phyloP scores from a whole-genome alignment of 2,113 vertebrate species.

The Coptodon bakossiorum region DNA sequence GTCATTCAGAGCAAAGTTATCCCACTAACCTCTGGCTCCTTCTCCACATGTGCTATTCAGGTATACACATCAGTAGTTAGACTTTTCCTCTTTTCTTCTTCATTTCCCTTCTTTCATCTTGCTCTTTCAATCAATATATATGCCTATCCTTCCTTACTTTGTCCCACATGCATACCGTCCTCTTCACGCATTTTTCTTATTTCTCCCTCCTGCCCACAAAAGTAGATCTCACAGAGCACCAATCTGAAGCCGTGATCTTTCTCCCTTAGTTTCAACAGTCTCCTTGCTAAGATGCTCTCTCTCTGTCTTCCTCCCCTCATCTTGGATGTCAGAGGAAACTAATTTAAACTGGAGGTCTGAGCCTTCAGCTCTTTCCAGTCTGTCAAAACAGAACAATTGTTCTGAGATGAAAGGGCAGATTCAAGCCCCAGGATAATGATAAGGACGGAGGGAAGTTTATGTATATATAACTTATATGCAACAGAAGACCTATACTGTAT shows the following conservation, averaged over 20 bases:
- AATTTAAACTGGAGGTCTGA: constrained; percentile 29
- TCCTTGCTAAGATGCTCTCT: neutral
- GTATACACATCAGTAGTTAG: neutral
- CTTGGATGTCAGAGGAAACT: constrained; percentile 17
- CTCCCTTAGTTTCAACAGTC: neutral
- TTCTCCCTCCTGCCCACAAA: neutral
- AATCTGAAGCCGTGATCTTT: neutral
- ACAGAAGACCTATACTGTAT: neutral
- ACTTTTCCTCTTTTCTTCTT: neutral
- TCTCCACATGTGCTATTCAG: neutral
- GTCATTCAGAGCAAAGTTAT: neutral
- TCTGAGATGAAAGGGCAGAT: constrained; percentile 12
- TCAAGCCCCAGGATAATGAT: neutral
- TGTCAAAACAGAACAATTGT: constrained; percentile 29
- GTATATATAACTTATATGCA: neutral
- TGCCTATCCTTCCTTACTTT: neutral
- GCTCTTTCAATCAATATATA: neutral
- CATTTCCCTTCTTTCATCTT: neutral
- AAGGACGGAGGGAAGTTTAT: neutral
- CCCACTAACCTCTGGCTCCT: neutral
- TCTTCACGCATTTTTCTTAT: neutral
- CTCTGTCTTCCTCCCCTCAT: neutral
- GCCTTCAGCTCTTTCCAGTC: constrained; percentile 9
- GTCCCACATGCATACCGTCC: neutral
- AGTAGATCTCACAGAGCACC: neutral